Conservation (phyloP, 30 jellyfish, hydroid and myxozoan genomes). For the Pseudorhiza aurosa region DNA sequence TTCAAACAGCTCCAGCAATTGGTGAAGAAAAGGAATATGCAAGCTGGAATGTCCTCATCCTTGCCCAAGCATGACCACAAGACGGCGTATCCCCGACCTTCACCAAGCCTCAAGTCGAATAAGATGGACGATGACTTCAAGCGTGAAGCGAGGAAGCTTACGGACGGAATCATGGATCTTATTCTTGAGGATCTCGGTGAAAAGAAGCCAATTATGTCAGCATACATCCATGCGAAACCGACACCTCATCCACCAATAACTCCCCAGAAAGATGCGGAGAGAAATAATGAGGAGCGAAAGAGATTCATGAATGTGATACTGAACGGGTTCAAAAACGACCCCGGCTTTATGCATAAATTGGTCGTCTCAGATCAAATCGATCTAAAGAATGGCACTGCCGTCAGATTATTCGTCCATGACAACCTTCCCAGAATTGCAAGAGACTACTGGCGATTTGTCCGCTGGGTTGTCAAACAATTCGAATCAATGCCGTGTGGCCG, state of each 20-base stretch:
- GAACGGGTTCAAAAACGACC: neutral
- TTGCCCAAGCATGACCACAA: neutral
- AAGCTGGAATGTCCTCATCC: no score
- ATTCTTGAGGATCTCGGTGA: neutral
- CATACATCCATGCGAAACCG: neutral
- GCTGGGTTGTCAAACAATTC: neutral
- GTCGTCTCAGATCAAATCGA: neutral
- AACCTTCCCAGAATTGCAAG: neutral
- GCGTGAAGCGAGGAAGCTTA: neutral
- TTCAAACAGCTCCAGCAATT: neutral
- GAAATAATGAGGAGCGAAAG: neutral
- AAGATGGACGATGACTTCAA: neutral
- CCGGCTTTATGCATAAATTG: neutral
- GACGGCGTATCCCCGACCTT: neutral
- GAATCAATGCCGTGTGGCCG: neutral
- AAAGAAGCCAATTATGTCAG: neutral
- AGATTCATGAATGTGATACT: neutral
- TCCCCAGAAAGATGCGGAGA: neutral
- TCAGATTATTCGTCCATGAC: neutral
- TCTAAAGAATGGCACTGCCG: neutral
- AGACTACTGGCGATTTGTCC: neutral
- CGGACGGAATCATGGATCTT: neutral
- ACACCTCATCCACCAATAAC: neutral
- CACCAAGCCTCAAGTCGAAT: neutral
- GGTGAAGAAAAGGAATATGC: neutral